Conservation (phyloP, 2,797 vertebrate species). For the Delichon dasypus region DNA sequence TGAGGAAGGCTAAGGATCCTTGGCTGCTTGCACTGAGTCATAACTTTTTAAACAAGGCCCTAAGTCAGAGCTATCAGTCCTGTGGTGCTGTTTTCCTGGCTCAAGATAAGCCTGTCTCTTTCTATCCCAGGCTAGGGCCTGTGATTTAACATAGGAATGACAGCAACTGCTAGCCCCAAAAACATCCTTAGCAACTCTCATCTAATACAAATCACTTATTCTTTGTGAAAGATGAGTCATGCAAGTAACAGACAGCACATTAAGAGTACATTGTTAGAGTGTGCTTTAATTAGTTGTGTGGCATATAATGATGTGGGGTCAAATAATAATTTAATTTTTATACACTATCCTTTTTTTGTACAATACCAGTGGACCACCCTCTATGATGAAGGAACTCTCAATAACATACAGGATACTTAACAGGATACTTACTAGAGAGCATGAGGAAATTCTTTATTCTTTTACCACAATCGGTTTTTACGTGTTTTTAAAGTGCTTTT, state of each 20-base stretch:
- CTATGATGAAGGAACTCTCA: slow-evolving; percentile 75
- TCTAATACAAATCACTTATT: slow-evolving; percentile 86
- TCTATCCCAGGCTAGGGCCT: slow-evolving; percentile 77
- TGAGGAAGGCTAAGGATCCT: slow-evolving; percentile 67
- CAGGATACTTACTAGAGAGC: slow-evolving; percentile 62
- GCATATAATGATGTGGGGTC: slow-evolving; percentile 84
- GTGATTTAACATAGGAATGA: slow-evolving; percentile 79
- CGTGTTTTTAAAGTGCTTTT: slow-evolving; percentile 39
- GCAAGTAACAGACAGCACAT: slow-evolving; percentile 72
- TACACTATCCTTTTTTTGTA: slow-evolving; percentile 78
- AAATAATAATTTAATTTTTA: slow-evolving; percentile 89
- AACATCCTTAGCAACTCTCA: slow-evolving; percentile 75
- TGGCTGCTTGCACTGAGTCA: slow-evolving; percentile 78
- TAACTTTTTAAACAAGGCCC: slow-evolving; percentile 80
- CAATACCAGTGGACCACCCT: slow-evolving; percentile 83
- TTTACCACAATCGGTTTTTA: slow-evolving; percentile 64
- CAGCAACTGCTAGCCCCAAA: slow-evolving; percentile 77
- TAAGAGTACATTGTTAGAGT: slow-evolving; percentile 80
- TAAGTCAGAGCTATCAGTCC: slow-evolving; percentile 80
- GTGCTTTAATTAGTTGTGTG: slow-evolving; percentile 84
- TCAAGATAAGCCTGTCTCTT: slow-evolving; percentile 83
- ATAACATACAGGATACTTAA: slow-evolving; percentile 68
- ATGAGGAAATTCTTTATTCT: slow-evolving; percentile 74
- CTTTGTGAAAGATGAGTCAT: slow-evolving; percentile 79
- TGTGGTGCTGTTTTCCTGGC: slow-evolving; percentile 78